A percentile compares a stretch with the other conserved stretches of the same genome.
These are phyloP conservation scores for Caenorhabditis brenneri DNA, from an alignment of 1,140 invertebrate genomes.

Conservation along the genomic window DNA sequence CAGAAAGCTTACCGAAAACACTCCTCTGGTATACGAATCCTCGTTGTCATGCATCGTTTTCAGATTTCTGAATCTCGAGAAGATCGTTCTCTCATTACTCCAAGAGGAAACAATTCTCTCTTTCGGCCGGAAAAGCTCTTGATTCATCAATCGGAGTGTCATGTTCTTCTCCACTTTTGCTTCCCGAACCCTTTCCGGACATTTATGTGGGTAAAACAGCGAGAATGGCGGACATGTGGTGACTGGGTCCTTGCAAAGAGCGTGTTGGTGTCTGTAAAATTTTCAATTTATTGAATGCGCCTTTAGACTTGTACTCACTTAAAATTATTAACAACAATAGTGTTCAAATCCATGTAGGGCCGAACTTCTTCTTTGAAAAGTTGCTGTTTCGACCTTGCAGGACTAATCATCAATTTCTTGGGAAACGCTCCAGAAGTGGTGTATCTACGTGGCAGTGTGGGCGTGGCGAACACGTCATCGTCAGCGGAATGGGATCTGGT, in stretches of 20 bases:
- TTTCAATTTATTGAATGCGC: too few species aligned
- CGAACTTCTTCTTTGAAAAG: constrained; percentile 41
- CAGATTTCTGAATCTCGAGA: not conserved
- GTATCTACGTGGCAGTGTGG: not conserved
- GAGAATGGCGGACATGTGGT: constrained; percentile 76
- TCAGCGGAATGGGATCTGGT: not conserved
- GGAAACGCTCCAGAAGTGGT: not conserved
- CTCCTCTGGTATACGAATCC: constrained; percentile 82
- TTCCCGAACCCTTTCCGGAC: constrained; percentile 28
- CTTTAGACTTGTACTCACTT: too few species aligned
- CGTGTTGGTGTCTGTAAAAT: constrained; percentile 79
- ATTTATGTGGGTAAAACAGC: constrained; percentile 69
- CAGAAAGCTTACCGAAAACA: constrained; percentile 81
- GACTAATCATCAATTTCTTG: not conserved
- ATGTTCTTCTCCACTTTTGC: constrained; percentile 71
- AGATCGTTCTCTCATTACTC: constrained; percentile 7
- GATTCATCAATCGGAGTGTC: not conserved
- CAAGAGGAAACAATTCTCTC: not conserved
- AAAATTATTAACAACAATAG: constrained; percentile 68
- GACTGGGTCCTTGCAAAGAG: constrained; percentile 74
- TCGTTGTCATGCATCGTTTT: constrained; percentile 76
- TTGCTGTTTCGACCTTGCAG: constrained; percentile 34
- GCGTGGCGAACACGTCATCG: constrained; percentile 3
- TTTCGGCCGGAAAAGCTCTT: constrained; percentile 57
- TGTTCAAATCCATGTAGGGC: constrained; percentile 60